Evolutionary conservation across 2,113 vertebrate genomes (phyloP).

Genomic region (Nyctereutes procyonoides): DNA sequence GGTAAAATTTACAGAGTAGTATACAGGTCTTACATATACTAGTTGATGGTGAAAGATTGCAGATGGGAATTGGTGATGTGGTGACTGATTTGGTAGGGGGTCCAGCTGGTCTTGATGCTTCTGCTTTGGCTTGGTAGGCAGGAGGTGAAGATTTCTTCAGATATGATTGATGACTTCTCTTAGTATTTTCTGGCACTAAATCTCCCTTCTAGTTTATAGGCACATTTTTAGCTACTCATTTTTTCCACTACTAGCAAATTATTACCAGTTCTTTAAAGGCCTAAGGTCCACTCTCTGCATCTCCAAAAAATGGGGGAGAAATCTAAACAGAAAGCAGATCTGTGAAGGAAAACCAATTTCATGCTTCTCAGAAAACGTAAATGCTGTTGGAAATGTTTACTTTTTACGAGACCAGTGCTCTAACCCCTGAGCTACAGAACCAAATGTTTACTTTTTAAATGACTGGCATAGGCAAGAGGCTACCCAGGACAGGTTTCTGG

Average conservation of each 20-base stretch:
- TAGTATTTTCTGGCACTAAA: not conserved
- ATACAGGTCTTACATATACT: not conserved
- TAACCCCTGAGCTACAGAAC: too few species aligned
- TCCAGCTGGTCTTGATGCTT: not conserved
- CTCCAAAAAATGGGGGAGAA: not conserved
- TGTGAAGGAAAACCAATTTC: constrained; percentile 37
- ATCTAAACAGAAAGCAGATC: not conserved
- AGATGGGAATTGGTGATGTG: not conserved
- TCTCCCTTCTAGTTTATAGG: not conserved
- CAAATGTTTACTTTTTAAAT: constrained; percentile 34
- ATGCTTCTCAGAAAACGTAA: constrained; percentile 25
- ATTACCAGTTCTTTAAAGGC: constrained; percentile 11
- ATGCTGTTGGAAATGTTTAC: not conserved
- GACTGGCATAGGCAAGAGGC: not conserved
- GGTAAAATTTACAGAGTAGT: not conserved
- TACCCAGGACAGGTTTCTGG: not conserved
- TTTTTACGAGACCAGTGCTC: not conserved
- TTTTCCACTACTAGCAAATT: constrained; percentile 31
- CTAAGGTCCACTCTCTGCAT: not conserved
- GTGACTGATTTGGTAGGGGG: not conserved
- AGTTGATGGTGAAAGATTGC: not conserved
- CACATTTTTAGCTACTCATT: not conserved
- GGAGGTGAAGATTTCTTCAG: not conserved
- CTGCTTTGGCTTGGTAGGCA: not conserved
- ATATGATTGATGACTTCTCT: not conserved